These are phyloP conservation scores for Copidosoma floridanum DNA, from an alignment of 1,140 invertebrate genomes.

Conservation along the genomic window DNA sequence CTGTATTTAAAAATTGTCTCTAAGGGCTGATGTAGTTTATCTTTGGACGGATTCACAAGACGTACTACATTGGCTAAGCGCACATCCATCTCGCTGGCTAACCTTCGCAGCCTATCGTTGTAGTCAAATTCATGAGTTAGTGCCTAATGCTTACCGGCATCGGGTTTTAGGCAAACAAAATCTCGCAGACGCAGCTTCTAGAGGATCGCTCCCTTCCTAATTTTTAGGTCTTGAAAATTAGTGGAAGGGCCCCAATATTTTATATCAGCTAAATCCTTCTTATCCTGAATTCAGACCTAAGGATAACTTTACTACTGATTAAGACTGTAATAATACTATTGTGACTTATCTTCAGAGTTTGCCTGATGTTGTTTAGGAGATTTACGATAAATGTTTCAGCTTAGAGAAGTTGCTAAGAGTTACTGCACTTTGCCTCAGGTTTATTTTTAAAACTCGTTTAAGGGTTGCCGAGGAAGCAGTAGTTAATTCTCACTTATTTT, in stretches of 20 bases:
- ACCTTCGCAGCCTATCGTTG: not conserved
- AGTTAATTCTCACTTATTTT: not conserved
- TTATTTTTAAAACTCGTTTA: not conserved
- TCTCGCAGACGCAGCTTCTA: not conserved
- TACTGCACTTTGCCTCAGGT: not conserved
- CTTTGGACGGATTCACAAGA: not conserved
- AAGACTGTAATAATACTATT: not conserved
- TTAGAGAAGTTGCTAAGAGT: not conserved
- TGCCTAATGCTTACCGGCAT: not conserved
- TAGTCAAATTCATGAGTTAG: not conserved
- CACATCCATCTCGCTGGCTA: not conserved
- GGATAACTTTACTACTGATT: not conserved
- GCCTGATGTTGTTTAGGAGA: not conserved
- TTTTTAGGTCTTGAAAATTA: not conserved
- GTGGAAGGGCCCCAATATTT: conserved; percentile 4
- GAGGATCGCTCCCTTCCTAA: not conserved
- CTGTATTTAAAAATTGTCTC: too few species aligned
- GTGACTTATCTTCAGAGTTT: not conserved
- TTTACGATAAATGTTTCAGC: not conserved
- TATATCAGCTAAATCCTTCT: not conserved
- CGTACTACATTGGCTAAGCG: not conserved
- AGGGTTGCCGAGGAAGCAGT: not conserved
- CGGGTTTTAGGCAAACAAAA: not conserved
- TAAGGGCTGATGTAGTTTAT: too few species aligned
- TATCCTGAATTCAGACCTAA: not conserved